Evolutionary conservation across 2,113 vertebrate genomes (phyloP).

Genomic region (Gymnorhina tibicen): DNA sequence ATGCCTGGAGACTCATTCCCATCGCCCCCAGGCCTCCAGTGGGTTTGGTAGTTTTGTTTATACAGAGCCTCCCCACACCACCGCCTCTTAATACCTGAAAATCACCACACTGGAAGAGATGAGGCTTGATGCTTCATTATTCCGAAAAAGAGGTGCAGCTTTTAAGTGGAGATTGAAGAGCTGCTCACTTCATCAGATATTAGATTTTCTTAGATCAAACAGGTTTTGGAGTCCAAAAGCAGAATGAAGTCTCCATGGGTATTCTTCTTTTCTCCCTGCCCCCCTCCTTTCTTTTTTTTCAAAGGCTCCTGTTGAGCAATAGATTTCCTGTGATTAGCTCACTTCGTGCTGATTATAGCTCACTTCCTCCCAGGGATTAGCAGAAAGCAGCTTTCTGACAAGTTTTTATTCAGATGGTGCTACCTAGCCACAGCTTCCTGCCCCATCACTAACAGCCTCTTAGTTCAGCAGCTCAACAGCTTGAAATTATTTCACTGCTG

Average conservation of each 20-base stretch:
- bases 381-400: slow-evolving; percentile 50
- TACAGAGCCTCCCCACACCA: neutral
- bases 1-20: neutral
- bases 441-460: neutral
- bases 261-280: neutral
- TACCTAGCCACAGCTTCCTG: slow-evolving; percentile 61
- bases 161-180: rapidly evolving
- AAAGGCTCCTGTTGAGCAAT: slow-evolving; percentile 54
- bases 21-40: neutral
- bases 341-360: slow-evolving; percentile 53
- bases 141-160: neutral
- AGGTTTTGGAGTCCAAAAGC: neutral
- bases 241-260: neutral
- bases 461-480: neutral
- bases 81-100: neutral
- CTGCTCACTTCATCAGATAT: neutral
- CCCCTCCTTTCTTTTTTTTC: neutral
- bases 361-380: slow-evolving; percentile 63
- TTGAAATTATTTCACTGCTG: neutral
- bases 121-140: neutral
- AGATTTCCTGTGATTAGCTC: slow-evolving; percentile 65
- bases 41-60: neutral
- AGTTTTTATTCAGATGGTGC: slow-evolving; percentile 39
- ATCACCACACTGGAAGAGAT: neutral
- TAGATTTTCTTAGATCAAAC: neutral